Percentiles rank a stretch among this genome's conserved stretches.
These are phyloP conservation scores for Pteronura brasiliensis DNA, from an alignment of 2,113 vertebrate genomes.

Conservation along the genomic window DNA sequence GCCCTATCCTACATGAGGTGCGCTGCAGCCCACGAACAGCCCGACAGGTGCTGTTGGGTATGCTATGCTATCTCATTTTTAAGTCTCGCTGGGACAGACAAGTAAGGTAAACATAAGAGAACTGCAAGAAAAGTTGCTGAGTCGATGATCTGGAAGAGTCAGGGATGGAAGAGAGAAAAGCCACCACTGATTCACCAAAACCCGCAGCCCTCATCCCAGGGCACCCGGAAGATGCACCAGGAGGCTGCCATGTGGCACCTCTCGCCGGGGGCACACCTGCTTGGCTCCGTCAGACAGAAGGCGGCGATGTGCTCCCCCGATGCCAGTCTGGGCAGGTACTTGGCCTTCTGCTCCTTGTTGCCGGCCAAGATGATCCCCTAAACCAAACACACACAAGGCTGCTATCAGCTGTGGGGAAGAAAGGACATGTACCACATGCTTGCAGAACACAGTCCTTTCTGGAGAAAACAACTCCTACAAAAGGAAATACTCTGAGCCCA, in stretches of 20 bases:
- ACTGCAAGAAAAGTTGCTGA: not conserved
- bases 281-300: slow-evolving; percentile 96
- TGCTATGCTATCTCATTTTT: not conserved
- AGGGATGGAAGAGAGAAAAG: not conserved
- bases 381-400: slow-evolving; percentile 26
- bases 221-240: not conserved
- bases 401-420: not conserved
- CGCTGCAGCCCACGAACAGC: not conserved
- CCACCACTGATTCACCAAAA: too few relatives aligned
- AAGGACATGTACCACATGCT: not conserved
- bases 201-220: not conserved
- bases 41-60: too few relatives aligned
- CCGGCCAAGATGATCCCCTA: slow-evolving; percentile 96
- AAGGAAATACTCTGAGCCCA: not conserved
- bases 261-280: slow-evolving; percentile 84
- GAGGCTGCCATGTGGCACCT: rapidly evolving
- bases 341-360: slow-evolving; percentile 94
- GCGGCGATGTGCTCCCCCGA: slow-evolving; percentile 95
- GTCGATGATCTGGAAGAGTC: not conserved
- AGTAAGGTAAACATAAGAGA: not conserved
- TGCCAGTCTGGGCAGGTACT: slow-evolving; percentile 93
- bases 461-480: not conserved
- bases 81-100: not conserved
- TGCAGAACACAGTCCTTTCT: too few relatives aligned
- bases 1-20: not conserved